These are phyloP conservation scores for Chaetorhynchus papuensis DNA, from an alignment of 2,113 vertebrate genomes.

Conservation along the genomic window DNA sequence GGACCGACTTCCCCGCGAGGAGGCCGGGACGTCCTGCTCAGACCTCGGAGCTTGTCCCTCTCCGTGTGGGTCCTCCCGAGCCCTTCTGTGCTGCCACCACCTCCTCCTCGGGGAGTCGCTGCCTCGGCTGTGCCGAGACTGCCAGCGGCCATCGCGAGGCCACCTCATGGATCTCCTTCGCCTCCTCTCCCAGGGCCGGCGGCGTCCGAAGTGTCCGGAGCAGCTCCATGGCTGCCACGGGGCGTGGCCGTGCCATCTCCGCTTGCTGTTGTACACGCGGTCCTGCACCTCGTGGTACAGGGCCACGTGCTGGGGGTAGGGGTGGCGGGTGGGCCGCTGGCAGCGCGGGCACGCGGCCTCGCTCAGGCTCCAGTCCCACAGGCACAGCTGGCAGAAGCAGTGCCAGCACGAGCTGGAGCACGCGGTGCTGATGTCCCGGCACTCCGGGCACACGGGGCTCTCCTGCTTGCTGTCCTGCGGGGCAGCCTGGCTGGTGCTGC, in stretches of 20 bases:
- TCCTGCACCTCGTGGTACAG: not conserved
- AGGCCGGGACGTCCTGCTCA: accelerated
- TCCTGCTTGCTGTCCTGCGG: accelerated
- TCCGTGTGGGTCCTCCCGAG: accelerated
- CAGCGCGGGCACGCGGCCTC: accelerated
- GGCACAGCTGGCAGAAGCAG: not conserved
- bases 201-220: accelerated
- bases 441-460: accelerated
- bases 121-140: accelerated
- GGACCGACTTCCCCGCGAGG: accelerated
- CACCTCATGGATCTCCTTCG: accelerated
- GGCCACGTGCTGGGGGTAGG: not conserved
- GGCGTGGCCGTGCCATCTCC: accelerated
- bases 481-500: not conserved
- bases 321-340: not conserved
- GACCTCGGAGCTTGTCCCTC: accelerated
- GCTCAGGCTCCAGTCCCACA: not conserved
- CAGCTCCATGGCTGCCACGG: accelerated
- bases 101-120: not conserved
- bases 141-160: not conserved
- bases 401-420: not conserved
- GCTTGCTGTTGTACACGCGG: not conserved
- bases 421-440: accelerated
- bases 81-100: not conserved
- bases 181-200: not conserved